phyloP scores from a whole-genome alignment of 2,113 vertebrate genomes.

The Recurvirostra avosetta region DNA sequence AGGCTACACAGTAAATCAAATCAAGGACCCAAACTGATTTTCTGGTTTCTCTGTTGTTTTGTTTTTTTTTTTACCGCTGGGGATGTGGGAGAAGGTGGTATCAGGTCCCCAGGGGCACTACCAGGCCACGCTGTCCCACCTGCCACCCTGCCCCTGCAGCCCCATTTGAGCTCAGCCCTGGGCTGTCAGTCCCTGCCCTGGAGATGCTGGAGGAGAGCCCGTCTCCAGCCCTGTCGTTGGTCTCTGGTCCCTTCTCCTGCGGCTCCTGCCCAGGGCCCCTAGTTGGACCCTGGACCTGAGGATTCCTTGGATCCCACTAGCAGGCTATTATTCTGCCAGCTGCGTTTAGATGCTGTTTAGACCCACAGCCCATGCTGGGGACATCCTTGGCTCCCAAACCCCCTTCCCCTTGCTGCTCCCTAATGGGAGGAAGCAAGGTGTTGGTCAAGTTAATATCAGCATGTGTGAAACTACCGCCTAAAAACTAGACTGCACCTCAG shows the following conservation, averaged over 20 bases:
- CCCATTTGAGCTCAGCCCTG: not conserved
- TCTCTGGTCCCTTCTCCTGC: not conserved
- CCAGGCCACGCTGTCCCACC: not conserved
- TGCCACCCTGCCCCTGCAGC: not conserved
- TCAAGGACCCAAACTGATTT: not conserved
- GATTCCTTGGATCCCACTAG: not conserved
- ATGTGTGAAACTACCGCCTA: not conserved
- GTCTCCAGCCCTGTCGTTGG: not conserved
- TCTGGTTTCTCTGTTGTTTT: not conserved
- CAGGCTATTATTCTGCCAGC: fast-evolving
- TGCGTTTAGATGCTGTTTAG: not conserved
- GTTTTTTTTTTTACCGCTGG: not conserved
- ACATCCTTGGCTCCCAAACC: not conserved
- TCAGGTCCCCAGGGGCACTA: too few relatives aligned
- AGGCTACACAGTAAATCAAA: not conserved
- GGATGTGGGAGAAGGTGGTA: not conserved
- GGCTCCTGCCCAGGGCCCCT: fast-evolving
- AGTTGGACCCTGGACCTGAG: not conserved
- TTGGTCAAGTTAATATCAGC: not conserved
- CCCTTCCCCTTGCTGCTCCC: not conserved
- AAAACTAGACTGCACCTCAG: not conserved
- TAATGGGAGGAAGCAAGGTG: not conserved
- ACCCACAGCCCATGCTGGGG: not conserved
- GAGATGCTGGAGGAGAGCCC: not conserved
- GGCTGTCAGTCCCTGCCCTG: fast-evolving